A percentile compares a stretch with the other conserved stretches of the same genome.
Evolutionary conservation across 2,797 vertebrate species (phyloP).

Genomic region (Crenuchus spilurus): DNA sequence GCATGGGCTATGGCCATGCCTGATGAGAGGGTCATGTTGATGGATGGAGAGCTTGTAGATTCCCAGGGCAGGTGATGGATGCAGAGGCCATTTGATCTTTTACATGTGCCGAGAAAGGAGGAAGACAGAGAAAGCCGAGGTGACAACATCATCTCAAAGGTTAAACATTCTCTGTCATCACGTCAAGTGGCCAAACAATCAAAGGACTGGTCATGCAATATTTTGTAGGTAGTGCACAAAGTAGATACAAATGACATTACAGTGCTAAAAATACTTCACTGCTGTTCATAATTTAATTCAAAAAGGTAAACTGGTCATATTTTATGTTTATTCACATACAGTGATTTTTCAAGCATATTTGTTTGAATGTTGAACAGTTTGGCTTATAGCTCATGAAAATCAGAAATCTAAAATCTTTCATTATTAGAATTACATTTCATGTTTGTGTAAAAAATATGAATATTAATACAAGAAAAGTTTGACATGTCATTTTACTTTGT

Average conservation of each 20-base stretch:
- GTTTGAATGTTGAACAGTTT: too few species aligned
- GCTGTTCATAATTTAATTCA: too few species aligned
- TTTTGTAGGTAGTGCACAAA: background rate
- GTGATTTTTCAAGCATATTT: too few species aligned
- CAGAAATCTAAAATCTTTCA: too few species aligned
- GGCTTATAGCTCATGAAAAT: too few species aligned
- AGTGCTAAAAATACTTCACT: too few species aligned
- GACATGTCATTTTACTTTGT: too few species aligned
- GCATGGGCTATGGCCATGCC: conserved; percentile 63
- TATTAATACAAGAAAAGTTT: too few species aligned
- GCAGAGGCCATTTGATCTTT: conserved; percentile 79
- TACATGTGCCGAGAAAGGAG: conserved; percentile 75
- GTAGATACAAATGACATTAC: background rate
- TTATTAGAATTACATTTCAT: too few species aligned
- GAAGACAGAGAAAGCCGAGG: conserved; percentile 68
- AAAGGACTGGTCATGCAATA: background rate
- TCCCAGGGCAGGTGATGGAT: conserved; percentile 80
- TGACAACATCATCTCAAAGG: conserved; percentile 44
- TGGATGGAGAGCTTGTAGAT: conserved; percentile 71
- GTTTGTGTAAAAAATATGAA: too few species aligned
- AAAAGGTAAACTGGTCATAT: too few species aligned
- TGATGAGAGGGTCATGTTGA: conserved; percentile 71
- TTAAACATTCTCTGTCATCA: conserved; percentile 55
- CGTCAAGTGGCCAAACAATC: conserved; percentile 15
- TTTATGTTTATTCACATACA: too few species aligned